phyloP scores from a whole-genome alignment of 2,113 vertebrate species.

The Caracal caracal region DNA sequence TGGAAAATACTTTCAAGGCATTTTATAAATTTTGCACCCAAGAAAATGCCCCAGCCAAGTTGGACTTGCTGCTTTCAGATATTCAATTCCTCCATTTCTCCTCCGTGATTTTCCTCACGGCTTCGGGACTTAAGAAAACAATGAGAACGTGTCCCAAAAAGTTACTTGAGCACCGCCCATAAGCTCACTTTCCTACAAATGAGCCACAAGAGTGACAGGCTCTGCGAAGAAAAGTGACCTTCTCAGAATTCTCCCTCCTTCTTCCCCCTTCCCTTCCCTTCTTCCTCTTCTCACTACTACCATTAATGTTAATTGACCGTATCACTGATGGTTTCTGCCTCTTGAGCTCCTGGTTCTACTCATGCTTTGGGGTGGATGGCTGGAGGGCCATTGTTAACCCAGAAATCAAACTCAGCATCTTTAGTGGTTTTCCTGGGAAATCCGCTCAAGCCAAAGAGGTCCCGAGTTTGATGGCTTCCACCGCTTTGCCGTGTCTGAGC shows the following conservation, averaged over 20 bases:
- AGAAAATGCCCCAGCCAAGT: constrained; percentile 56
- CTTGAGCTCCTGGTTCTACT: not conserved
- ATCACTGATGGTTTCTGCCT: not conserved
- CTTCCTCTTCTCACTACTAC: not conserved
- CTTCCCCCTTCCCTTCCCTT: not conserved
- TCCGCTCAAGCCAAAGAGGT: fast-evolving
- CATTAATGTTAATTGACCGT: fast-evolving
- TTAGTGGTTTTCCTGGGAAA: not conserved
- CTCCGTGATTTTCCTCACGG: not conserved
- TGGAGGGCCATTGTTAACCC: not conserved
- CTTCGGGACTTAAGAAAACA: constrained; percentile 55
- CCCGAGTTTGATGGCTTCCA: no score
- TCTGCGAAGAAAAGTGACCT: not conserved
- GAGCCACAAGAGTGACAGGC: not conserved
- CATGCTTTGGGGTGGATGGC: not conserved
- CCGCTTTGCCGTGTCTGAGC: fast-evolving
- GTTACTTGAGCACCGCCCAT: fast-evolving
- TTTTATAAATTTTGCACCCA: constrained; percentile 80
- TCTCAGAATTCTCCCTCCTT: not conserved
- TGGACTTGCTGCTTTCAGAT: constrained; percentile 35
- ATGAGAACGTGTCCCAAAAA: constrained; percentile 39
- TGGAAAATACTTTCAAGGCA: constrained; percentile 78
- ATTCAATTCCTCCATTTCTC: constrained; percentile 45
- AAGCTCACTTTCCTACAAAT: constrained; percentile 43
- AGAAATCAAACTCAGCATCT: not conserved